These are phyloP conservation scores for Cassiopea xamachana DNA, from an alignment of 30 jellyfish, hydroid and myxozoan species.

Conservation along the genomic window DNA sequence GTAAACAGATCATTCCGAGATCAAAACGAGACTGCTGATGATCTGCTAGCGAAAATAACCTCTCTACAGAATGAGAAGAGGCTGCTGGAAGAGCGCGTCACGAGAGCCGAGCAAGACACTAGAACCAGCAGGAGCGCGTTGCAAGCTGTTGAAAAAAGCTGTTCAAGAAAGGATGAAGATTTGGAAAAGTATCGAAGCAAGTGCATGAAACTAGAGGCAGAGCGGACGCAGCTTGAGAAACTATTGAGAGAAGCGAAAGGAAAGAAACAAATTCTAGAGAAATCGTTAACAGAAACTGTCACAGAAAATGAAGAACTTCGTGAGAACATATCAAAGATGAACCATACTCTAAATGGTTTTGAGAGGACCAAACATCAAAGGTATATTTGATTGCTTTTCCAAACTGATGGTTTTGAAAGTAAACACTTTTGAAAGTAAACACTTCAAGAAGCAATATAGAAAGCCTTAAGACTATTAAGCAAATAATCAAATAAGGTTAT, in stretches of 20 bases:
- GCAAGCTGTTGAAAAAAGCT: constrained; percentile 68
- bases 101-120: constrained; percentile 72
- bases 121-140: constrained; percentile 56
- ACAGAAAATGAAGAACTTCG: constrained; percentile 67
- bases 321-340: constrained; percentile 36
- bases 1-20: constrained; percentile 70
- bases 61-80: constrained; percentile 78
- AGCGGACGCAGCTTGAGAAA: constrained; percentile 30
- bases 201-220: constrained; percentile 44
- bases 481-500: no score
- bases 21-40: constrained; percentile 81
- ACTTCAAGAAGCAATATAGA: no score
- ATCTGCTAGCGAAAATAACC: constrained; percentile 70
- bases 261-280: constrained; percentile 62
- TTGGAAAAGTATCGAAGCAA: constrained; percentile 57
- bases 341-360: constrained; percentile 38
- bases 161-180: constrained; percentile 62
- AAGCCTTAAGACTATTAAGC: no score
- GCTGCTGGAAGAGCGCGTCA: constrained; percentile 59
- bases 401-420: no score
- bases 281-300: constrained; percentile 49
- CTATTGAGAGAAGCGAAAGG: constrained; percentile 26
- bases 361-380: constrained; percentile 68
- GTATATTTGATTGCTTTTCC: constrained; percentile 5
- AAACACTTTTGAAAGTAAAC: no score